A percentile compares a stretch with the other conserved stretches of the same genome.
These are phyloP conservation scores for Urocitellus parryii DNA, from an alignment of 2,113 vertebrate species.

Conservation along the genomic window DNA sequence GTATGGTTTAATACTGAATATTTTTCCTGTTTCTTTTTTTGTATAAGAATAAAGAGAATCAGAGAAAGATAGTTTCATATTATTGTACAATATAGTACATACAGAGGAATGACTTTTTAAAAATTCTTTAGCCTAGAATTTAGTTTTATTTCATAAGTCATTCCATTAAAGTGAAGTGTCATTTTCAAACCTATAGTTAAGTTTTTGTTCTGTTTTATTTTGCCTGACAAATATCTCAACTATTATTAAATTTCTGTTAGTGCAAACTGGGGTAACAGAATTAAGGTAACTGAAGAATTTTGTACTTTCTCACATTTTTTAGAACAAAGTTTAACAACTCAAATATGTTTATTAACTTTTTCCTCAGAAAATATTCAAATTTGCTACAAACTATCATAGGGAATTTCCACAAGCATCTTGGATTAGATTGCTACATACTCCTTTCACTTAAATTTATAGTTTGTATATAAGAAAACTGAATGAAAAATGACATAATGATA, in stretches of 20 bases:
- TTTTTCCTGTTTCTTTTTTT: neutral
- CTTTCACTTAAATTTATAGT: slow-evolving; percentile 53
- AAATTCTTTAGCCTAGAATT: neutral
- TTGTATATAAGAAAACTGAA: neutral
- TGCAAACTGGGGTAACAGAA: neutral
- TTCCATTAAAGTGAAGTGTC: neutral
- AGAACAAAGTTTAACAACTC: neutral
- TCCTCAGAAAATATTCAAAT: neutral
- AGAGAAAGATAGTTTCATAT: slow-evolving; percentile 2
- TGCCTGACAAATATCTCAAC: neutral
- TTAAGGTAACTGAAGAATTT: slow-evolving; percentile 20
- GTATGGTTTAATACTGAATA: neutral
- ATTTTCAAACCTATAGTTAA: slow-evolving; percentile 21
- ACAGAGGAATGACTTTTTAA: neutral
- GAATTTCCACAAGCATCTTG: neutral
- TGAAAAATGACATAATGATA: neutral
- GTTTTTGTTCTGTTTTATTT: slow-evolving; percentile 16
- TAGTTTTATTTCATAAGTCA: neutral
- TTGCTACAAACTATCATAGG: slow-evolving; percentile 1
- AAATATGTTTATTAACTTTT: slow-evolving; percentile 36
- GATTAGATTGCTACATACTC: neutral
- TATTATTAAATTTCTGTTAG: slow-evolving; percentile 46
- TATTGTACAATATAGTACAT: neutral
- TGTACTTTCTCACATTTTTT: slow-evolving; percentile 47
- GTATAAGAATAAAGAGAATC: slow-evolving; percentile 1